These are phyloP conservation scores for Malacosoma neustria DNA, from an alignment of 2,888 invertebrate species.

Conservation along the genomic window DNA sequence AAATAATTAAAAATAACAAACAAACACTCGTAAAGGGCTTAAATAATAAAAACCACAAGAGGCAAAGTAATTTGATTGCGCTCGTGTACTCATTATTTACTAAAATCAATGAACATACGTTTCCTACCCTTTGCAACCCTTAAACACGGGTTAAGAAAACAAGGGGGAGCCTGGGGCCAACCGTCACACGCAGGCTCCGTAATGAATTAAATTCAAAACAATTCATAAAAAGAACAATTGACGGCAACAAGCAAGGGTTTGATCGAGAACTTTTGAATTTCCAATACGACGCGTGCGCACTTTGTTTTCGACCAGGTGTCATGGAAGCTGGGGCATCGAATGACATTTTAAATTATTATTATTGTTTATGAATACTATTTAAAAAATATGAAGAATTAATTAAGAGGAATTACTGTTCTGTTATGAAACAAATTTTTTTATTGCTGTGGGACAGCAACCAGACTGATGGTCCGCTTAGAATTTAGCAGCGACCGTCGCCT, in stretches of 20 bases:
- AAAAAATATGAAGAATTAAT: too few species aligned
- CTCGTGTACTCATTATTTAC: slow-evolving; percentile 7
- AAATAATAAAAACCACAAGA: not conserved
- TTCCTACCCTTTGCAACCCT: not conserved
- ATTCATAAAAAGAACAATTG: slow-evolving; percentile 13
- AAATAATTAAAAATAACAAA: slow-evolving; percentile 1
- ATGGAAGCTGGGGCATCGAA: not conserved
- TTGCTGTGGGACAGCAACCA: too few species aligned
- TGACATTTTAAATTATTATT: slow-evolving; percentile 1
- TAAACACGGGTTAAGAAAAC: slow-evolving; percentile 5
- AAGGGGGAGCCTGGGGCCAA: slow-evolving; percentile 4
- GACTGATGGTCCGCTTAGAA: too few species aligned
- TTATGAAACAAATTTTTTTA: too few species aligned
- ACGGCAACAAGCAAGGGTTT: slow-evolving; percentile 5
- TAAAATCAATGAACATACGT: slow-evolving; percentile 12
- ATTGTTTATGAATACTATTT: too few species aligned
- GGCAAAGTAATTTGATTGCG: slow-evolving; percentile 2
- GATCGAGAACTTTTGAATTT: slow-evolving; percentile 8
- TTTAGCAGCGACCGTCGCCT: too few species aligned
- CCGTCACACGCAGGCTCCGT: slow-evolving; percentile 6
- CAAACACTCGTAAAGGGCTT: not conserved
- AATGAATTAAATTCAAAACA: slow-evolving; percentile 7
- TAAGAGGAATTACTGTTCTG: too few species aligned
- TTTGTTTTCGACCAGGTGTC: not conserved
- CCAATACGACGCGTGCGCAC: slow-evolving; percentile 11